Evolutionary conservation across 2,797 vertebrate species (phyloP).

Genomic region (Chaunax sp.): DNA sequence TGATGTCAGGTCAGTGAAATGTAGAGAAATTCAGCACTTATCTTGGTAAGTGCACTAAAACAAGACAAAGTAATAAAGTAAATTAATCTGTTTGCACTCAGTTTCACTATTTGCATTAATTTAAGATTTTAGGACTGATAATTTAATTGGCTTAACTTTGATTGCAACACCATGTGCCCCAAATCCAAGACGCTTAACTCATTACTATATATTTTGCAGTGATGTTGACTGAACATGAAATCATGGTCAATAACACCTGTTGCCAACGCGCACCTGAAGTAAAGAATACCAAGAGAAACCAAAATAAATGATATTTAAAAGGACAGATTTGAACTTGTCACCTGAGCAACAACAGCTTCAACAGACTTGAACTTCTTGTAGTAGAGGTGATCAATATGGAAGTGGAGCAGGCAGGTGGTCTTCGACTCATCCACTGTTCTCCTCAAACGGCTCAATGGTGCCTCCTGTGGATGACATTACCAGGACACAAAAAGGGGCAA

Average conservation of each 20-base stretch:
- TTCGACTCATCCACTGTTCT: slow-evolving; percentile 81
- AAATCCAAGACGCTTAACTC: slow-evolving; percentile 31
- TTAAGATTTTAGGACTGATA: not conserved
- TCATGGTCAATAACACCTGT: not conserved
- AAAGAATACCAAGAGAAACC: not conserved
- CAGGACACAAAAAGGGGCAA: not conserved
- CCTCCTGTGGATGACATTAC: slow-evolving; percentile 68
- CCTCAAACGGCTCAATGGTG: slow-evolving; percentile 61
- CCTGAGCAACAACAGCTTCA: slow-evolving; percentile 86
- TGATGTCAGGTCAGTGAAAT: no score
- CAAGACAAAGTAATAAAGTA: no score
- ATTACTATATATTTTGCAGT: slow-evolving; percentile 28
- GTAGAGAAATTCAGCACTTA: no score
- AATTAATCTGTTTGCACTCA: no score
- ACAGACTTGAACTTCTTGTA: slow-evolving; percentile 82
- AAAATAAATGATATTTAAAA: not conserved
- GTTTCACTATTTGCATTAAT: no score
- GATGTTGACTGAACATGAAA: not conserved
- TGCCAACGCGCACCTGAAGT: no score
- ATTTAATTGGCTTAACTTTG: slow-evolving; percentile 29
- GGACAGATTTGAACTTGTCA: slow-evolving; percentile 44
- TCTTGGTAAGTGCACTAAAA: no score
- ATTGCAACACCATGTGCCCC: slow-evolving; percentile 10
- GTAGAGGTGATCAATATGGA: slow-evolving; percentile 84
- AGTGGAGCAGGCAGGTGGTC: slow-evolving; percentile 85